Conservation (phyloP, 2,797 vertebrate species). For the Corythornis leucogaster region DNA sequence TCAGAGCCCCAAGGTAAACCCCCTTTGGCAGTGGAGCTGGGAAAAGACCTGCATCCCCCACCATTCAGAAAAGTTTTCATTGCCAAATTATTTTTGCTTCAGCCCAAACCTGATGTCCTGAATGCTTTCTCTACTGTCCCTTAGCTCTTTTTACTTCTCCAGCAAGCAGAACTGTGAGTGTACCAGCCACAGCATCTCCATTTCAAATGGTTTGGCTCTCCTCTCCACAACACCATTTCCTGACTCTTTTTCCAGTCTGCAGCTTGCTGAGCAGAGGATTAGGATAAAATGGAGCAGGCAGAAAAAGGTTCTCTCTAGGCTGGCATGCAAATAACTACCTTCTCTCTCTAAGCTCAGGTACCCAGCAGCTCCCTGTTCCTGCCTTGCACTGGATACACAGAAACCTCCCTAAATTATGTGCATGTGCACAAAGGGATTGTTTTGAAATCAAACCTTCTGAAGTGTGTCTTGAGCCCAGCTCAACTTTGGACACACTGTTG, state of each 20-base stretch:
- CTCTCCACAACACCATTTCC: conserved; percentile 11
- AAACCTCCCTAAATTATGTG: conserved; percentile 41
- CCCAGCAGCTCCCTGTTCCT: conserved; percentile 9
- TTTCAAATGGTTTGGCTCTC: conserved; percentile 26
- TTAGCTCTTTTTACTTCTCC: neutral
- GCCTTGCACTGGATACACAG: neutral
- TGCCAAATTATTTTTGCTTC: neutral
- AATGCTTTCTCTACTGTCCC: neutral
- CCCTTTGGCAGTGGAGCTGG: neutral
- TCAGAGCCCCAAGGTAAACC: neutral
- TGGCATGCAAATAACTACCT: neutral
- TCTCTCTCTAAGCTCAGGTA: conserved; percentile 12
- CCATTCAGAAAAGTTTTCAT: neutral
- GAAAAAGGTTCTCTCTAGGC: neutral
- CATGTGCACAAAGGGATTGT: conserved; percentile 31
- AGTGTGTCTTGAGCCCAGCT: conserved; percentile 67
- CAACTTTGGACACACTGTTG: conserved; percentile 68
- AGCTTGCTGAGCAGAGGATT: conserved; percentile 26
- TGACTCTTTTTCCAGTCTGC: conserved; percentile 7
- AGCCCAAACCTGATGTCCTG: neutral
- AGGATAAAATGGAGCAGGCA: neutral
- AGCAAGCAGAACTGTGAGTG: neutral
- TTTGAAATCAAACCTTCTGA: conserved; percentile 70
- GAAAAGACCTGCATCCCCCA: neutral
- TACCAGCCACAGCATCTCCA: neutral